A percentile compares a stretch with the other conserved stretches of the same genome.
These are phyloP conservation scores for Agrochola circellaris DNA, from an alignment of 2,888 invertebrate genomes.

Conservation along the genomic window DNA sequence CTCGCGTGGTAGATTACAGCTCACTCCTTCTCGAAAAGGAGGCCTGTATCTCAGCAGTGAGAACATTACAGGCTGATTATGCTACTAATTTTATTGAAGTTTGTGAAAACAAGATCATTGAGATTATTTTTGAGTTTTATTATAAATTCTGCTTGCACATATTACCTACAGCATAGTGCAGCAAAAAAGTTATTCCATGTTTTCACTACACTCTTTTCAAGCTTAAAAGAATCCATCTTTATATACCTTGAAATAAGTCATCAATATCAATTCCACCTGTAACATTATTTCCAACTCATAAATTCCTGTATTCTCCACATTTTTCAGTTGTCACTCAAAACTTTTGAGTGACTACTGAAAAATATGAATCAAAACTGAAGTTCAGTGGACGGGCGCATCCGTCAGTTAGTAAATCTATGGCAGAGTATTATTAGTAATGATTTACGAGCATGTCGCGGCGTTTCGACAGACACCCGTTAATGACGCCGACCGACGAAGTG, in stretches of 20 bases:
- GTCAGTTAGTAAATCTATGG: constrained; percentile 63
- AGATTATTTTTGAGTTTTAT: not conserved
- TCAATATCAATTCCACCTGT: constrained; percentile 44
- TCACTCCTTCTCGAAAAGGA: too few relatives aligned
- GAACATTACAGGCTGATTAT: too few relatives aligned
- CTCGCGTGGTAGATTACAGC: too few relatives aligned
- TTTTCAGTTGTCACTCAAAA: constrained; percentile 46
- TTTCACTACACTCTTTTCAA: not conserved
- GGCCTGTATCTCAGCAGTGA: too few relatives aligned
- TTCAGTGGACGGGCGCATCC: constrained; percentile 56
- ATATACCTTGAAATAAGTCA: constrained; percentile 31
- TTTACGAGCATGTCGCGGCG: constrained; percentile 76
- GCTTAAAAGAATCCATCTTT: not conserved
- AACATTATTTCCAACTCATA: not conserved
- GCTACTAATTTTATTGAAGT: not conserved
- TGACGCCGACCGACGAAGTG: constrained; percentile 75
- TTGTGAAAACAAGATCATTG: not conserved
- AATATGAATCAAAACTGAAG: constrained; percentile 29
- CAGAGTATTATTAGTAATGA: constrained; percentile 76
- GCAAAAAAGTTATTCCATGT: not conserved
- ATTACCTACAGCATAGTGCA: not conserved
- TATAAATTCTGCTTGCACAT: not conserved
- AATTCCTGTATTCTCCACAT: constrained; percentile 12
- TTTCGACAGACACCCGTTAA: constrained; percentile 78
- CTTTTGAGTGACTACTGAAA: constrained; percentile 32